Evolutionary conservation across 2,113 vertebrate genomes (phyloP), one percentile per base, ranked within the genome.

Genomic region (Catharus bicknelli): DNA sequence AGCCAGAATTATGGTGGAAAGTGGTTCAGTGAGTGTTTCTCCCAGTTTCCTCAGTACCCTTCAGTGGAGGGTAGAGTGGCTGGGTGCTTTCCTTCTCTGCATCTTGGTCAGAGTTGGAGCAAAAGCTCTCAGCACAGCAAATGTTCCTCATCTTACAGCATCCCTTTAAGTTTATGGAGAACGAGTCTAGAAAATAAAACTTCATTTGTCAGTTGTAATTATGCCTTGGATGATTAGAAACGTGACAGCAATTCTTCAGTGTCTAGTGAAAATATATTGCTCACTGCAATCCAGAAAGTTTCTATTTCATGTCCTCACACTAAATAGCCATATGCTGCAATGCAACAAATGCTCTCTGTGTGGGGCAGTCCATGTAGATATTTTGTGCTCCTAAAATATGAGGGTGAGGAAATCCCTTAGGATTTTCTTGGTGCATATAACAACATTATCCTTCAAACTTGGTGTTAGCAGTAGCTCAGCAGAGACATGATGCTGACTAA

Each of bases 201-300:
- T 51, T 74, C 5, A 10, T 78, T 69, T 70, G 15, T 77, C 42
- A 85, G 15, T n/a, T 58, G 70, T 22, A 86, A 64, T 91, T 84
- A 88, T 80, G 72, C 40, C 70, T 82, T 79, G 66, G 59, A 34
- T 67, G 94, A 83, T 88, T 92, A 62, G 64, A n/a, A 63, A 81
- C 4, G 5, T 63, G 59, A 23, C 18, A 36, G 21, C 4, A 54
- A n/a, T 70, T 86, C 68, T 83, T 95, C 66, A 73, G n/a, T 32
- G 10, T 72, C 32, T 64, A 64, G 40, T 72, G 43, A 29, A 79
- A 94, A 77, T 67, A 66, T 64, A 69, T 42, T 25, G 20, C 20
- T 74, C 32, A 75, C 11, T 82, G 45, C 40, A 86, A 29, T 12
- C 15, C 63, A 83, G 38, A 88, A 83, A 34, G 9, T 69, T 88